phyloP scores from a whole-genome alignment of 2,888 invertebrate species.

The Cryptus armator region DNA sequence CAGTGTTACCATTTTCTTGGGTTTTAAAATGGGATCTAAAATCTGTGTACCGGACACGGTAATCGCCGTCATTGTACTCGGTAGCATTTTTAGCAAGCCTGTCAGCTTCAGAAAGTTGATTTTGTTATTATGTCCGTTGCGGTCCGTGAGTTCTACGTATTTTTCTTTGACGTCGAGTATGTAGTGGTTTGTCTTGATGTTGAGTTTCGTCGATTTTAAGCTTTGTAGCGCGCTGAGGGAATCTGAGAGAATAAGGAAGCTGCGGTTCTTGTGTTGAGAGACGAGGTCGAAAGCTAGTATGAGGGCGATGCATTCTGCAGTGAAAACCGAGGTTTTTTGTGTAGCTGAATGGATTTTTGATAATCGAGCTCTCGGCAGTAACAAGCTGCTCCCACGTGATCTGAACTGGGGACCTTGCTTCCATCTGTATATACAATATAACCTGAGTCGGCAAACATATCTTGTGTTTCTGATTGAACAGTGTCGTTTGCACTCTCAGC shows the following conservation, averaged over 20 bases:
- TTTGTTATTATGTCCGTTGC: not conserved
- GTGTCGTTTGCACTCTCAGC: not conserved
- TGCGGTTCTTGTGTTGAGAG: slow-evolving; percentile 12
- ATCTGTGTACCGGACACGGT: slow-evolving; percentile 38
- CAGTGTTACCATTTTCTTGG: slow-evolving; percentile 27
- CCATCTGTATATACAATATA: slow-evolving; percentile 30
- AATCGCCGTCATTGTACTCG: not conserved
- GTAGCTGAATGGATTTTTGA: slow-evolving; percentile 13
- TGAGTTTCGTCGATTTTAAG: slow-evolving; percentile 19
- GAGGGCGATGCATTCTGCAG: slow-evolving; percentile 52
- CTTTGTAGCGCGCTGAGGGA: slow-evolving; percentile 52
- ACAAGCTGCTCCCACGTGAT: slow-evolving; percentile 19
- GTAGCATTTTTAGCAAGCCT: slow-evolving; percentile 43
- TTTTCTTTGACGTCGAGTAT: slow-evolving; percentile 47
- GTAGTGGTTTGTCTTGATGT: slow-evolving; percentile 38
- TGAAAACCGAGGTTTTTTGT: slow-evolving; percentile 42
- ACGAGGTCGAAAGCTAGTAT: slow-evolving; percentile 43
- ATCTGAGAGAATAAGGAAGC: slow-evolving; percentile 48
- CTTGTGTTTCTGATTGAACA: slow-evolving; percentile 1
- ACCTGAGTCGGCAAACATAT: not conserved
- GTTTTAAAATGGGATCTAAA: slow-evolving; percentile 15
- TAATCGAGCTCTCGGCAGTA: slow-evolving; percentile 21
- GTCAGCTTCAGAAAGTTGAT: slow-evolving; percentile 44
- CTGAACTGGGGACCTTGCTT: slow-evolving; percentile 26
- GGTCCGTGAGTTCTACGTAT: not conserved